Percentiles rank a stretch among this genome's conserved stretches.
These are phyloP conservation scores for Hormaphis cornu DNA, from an alignment of 1,140 invertebrate species.

Conservation along the genomic window DNA sequence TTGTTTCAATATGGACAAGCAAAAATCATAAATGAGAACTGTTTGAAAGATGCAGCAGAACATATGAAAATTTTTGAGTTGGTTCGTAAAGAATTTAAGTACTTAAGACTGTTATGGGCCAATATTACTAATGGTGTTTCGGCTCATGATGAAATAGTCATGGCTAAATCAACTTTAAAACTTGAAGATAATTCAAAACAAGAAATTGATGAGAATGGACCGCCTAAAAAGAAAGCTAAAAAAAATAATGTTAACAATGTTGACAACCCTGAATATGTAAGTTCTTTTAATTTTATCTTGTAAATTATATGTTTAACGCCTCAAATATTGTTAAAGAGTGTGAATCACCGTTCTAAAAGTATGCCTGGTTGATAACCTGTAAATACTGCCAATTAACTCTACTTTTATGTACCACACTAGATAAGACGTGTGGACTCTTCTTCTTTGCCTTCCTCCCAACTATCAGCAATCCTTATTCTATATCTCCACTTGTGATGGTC, in stretches of 20 bases:
- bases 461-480: too few species aligned
- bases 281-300: background rate
- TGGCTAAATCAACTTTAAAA: constrained; percentile 59
- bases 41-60: constrained; percentile 43
- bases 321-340: too few species aligned
- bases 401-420: too few species aligned
- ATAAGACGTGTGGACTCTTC: too few species aligned
- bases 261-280: constrained; percentile 9
- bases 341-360: too few species aligned
- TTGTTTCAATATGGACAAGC: constrained; percentile 28
- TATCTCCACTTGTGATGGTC: too few species aligned
- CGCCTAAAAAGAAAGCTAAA: constrained; percentile 16
- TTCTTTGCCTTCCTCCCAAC: too few species aligned
- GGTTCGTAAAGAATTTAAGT: constrained; percentile 60
- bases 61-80: constrained; percentile 52
- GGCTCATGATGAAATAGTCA: constrained; percentile 61
- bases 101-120: constrained; percentile 52
- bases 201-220: constrained; percentile 28
- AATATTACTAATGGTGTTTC: constrained; percentile 50
- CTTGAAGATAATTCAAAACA: constrained; percentile 45
- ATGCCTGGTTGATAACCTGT: too few species aligned
- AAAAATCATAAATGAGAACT: constrained; percentile 23
- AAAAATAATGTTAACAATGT: background rate
- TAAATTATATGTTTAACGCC: background rate
- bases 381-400: too few species aligned